Evolutionary conservation across 2,113 vertebrate species (phyloP).

Genomic region (Nymphicus hollandicus): DNA sequence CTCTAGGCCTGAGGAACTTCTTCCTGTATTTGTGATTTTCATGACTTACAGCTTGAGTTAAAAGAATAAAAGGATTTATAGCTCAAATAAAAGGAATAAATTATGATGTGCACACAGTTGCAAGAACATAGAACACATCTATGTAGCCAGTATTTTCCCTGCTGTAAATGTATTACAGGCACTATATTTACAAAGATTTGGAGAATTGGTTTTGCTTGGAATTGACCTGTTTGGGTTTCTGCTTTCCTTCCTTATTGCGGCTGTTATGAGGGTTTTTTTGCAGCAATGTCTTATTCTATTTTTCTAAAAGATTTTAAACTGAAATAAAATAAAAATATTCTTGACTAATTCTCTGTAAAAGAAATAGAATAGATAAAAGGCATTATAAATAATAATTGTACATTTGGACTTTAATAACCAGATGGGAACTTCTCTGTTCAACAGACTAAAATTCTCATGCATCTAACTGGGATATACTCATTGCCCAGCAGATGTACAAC

Average conservation of each 20-base stretch:
- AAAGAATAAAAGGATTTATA: background rate
- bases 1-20: background rate
- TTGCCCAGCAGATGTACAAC: background rate
- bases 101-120: background rate
- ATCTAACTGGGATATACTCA: background rate
- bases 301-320: background rate
- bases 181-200: background rate
- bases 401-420: background rate
- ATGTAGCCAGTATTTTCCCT: background rate
- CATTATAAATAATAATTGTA: background rate
- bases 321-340: background rate
- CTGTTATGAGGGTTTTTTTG: fast-evolving
- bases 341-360: background rate
- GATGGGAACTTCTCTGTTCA: background rate
- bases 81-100: background rate
- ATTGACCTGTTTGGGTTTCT: background rate
- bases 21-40: background rate
- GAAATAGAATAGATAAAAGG: background rate
- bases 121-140: background rate
- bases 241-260: background rate
- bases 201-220: background rate
- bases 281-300: background rate
- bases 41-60: background rate
- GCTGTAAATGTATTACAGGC: background rate
- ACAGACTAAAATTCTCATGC: background rate